These are phyloP conservation scores for Hirudo medicinalis DNA, from an alignment of 1,140 invertebrate species.

Conservation along the genomic window DNA sequence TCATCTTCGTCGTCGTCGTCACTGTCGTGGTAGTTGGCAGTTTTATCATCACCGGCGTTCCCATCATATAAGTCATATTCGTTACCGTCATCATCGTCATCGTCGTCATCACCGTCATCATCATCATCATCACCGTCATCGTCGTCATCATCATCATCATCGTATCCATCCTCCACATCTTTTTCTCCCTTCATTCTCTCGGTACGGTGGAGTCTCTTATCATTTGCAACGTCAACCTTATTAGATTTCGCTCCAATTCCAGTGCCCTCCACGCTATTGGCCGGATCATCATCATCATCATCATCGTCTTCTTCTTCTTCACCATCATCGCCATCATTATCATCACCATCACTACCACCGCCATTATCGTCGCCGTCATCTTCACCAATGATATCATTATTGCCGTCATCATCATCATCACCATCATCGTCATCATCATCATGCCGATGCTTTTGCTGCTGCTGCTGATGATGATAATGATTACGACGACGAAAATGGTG, in stretches of 20 bases:
- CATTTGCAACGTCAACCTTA: no score
- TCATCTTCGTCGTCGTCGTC: background rate
- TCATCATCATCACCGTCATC: background rate
- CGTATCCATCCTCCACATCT: background rate
- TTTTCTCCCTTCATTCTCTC: background rate
- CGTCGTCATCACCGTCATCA: background rate
- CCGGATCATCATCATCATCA: constrained; percentile 4
- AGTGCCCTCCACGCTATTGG: no score
- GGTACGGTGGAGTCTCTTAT: background rate
- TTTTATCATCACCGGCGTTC: background rate
- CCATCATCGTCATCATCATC: background rate
- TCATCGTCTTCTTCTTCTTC: background rate
- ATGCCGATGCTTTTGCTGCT: background rate
- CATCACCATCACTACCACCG: background rate
- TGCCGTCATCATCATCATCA: background rate
- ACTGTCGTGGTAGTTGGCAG: background rate
- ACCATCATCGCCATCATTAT: background rate
- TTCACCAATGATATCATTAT: background rate
- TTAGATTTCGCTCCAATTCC: no score
- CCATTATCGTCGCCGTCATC: background rate
- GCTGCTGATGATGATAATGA: no score
- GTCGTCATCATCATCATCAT: background rate
- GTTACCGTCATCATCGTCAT: background rate
- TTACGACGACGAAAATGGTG: no score
- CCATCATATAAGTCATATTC: background rate